Conservation (phyloP, 2,113 vertebrate genomes). For the cattle (Bos taurus) region DNA sequence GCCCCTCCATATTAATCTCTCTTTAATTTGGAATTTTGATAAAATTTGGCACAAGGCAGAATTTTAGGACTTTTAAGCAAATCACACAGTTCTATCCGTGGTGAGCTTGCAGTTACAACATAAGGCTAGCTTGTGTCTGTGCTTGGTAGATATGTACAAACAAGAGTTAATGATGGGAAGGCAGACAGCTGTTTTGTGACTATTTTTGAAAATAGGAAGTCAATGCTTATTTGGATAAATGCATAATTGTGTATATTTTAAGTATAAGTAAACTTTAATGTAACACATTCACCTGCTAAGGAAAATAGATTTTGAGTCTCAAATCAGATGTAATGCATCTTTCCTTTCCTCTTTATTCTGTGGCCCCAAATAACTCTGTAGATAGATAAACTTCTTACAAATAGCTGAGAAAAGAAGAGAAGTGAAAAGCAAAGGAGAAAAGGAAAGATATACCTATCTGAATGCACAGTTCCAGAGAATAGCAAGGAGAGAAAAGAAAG, state of each 20-base stretch:
- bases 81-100: background rate
- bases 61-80: background rate
- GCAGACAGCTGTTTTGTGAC: background rate
- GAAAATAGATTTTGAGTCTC: slow-evolving; percentile 67
- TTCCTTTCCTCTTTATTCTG: slow-evolving; percentile 73
- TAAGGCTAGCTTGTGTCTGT: background rate
- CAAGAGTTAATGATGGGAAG: background rate
- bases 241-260: background rate
- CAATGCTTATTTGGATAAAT: background rate
- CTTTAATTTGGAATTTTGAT: background rate
- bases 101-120: background rate
- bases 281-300: slow-evolving; percentile 45
- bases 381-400: slow-evolving; percentile 76
- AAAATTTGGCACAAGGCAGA: background rate
- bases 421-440: background rate
- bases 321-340: slow-evolving; percentile 72
- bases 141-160: background rate
- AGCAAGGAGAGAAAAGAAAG: background rate
- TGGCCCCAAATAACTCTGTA: slow-evolving; percentile 76
- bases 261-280: background rate
- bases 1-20: background rate
- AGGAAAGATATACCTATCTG: background rate
- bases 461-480: background rate
- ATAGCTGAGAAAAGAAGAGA: background rate
- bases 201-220: background rate